phyloP scores from a whole-genome alignment of 2,113 vertebrate species.

The Polypterus senegalus region DNA sequence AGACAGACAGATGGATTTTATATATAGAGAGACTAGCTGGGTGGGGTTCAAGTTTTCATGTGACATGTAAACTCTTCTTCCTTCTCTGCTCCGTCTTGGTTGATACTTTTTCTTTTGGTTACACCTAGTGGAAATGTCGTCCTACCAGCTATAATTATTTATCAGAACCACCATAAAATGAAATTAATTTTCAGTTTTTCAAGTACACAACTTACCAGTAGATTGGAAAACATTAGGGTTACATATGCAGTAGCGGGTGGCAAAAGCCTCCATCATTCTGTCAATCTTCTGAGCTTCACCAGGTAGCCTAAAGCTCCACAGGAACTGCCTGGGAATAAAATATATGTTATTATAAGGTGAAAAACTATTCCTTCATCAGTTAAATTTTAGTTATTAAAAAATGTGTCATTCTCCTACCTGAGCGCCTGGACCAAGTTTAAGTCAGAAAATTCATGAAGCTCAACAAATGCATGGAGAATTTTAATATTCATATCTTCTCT shows the following conservation, averaged over 20 bases:
- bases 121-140: no score
- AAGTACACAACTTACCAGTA: slow-evolving; percentile 49
- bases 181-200: neutral
- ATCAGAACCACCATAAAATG: no score
- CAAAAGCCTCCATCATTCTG: slow-evolving; percentile 92
- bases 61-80: no score
- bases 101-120: no score
- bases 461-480: slow-evolving; percentile 83
- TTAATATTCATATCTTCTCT: slow-evolving; percentile 77
- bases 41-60: no score
- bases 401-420: slow-evolving; percentile 48
- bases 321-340: slow-evolving; percentile 64
- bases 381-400: neutral
- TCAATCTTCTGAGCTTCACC: slow-evolving; percentile 96
- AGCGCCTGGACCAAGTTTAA: slow-evolving; percentile 89
- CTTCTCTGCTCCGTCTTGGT: no score
- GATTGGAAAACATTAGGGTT: slow-evolving; percentile 77
- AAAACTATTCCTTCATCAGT: neutral
- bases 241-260: slow-evolving; percentile 77
- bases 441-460: slow-evolving; percentile 78
- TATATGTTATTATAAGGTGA: no score
- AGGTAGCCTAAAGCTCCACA: slow-evolving; percentile 91
- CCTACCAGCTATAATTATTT: no score
- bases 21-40: no score
- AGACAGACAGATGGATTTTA: no score